These are phyloP conservation scores for Drosophila pegasa DNA, from an alignment of 2,888 invertebrate genomes.

Conservation along the genomic window DNA sequence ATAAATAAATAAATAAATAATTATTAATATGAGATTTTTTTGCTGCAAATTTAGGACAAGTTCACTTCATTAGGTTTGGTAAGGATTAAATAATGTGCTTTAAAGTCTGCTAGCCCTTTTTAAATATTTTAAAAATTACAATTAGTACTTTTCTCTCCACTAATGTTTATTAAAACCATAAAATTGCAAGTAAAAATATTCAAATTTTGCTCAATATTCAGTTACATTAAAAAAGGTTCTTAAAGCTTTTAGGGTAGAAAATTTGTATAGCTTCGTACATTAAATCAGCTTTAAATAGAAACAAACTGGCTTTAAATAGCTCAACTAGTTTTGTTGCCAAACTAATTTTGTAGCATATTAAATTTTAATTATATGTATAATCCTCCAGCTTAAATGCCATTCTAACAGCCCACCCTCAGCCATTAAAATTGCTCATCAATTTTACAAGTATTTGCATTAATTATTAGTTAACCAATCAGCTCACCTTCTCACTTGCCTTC, in stretches of 20 bases:
- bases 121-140: neutral
- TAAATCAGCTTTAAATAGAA: neutral
- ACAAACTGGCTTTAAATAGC: neutral
- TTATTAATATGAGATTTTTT: too few relatives aligned
- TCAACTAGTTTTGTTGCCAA: neutral
- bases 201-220: too few relatives aligned
- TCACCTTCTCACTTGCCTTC: slow-evolving; percentile 21
- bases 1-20: too few relatives aligned
- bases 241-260: neutral
- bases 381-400: neutral
- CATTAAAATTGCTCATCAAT: slow-evolving; percentile 15
- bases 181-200: neutral
- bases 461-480: slow-evolving; percentile 34
- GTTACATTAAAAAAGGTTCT: neutral
- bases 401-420: neutral
- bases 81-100: neutral
- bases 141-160: too few relatives aligned
- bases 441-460: slow-evolving; percentile 36
- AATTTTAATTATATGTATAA: neutral
- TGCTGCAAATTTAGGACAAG: too few relatives aligned
- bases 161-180: neutral
- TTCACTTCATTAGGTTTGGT: too few relatives aligned
- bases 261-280: neutral
- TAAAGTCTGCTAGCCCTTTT: neutral
- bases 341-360: neutral